Base-by-base conservation (phyloP, 2,797 vertebrate species). In the Balearica regulorum region DNA sequence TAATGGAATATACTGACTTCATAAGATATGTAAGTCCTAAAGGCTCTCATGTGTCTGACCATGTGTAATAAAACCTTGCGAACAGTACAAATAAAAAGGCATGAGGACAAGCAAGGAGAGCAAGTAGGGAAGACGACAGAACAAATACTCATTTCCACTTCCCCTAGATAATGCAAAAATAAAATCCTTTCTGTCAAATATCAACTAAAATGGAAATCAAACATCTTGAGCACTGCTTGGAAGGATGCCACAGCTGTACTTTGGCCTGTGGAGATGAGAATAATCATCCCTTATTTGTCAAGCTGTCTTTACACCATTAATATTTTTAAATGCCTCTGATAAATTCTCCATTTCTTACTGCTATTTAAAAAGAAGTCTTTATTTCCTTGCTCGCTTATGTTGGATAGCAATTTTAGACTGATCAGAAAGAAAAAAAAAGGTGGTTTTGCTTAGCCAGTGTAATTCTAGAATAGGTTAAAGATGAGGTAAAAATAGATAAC, bases 221-320 rank as follows among this genome's bases (percentile, higher is more conserved):
- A 88, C 72, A 83, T 94, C 68, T 94, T 78, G 81, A 92, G 70
- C 62, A n/a, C n/a, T 87, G 61, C 54, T 79, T 93, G 85, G 84
- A 93, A 95, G 46, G 54, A 81, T 81, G 94, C 82, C 91, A 82
- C 72, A 69, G 46, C 89, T 94, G 91, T 91, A 94, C 65, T 97
- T 93, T 14, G 22, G 72, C 82, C 87, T 78, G 43, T 69, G 39
- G 89, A 83, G 65, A 88, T 76, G 69, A 89, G 55, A 94, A 90
- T 91, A 81, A 81, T 88, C 13, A 5, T 90, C 58, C 54, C 33
- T 86, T 87, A 69, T 62, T 94, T 94, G 76, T 91, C 76, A 90
- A 72, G 44, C 69, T 69, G 76, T 88, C 85, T 89, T 96, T 94
- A 78, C 65, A 88, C 46, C 49, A 76, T 86, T 86, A 95, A 94